Evolutionary conservation across 2,888 invertebrate species (phyloP), one percentile per base, ranked within the genome.

Genomic region (Parnassius apollo): DNA sequence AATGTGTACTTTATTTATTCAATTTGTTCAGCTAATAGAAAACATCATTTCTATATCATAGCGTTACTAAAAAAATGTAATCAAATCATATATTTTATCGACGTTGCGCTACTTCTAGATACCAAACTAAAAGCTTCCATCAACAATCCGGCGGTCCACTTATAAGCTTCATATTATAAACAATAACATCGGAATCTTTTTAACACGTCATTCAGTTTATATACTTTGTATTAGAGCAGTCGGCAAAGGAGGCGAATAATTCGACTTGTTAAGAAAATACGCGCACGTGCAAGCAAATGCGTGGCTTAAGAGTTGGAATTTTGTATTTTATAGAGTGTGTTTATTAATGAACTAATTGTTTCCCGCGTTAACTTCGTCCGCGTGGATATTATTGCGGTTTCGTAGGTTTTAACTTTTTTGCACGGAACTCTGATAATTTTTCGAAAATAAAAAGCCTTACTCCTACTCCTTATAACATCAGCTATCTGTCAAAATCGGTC

Each of bases 151-250:
- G 70, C 73, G 75, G 68, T 75, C 74, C 74, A 78, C 81, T 81
- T 80, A 82, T 79, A 81, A 82, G 83, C 85, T 86, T 80, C 76
- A 71, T 75, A 86, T 76, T 78, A 78, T 87, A 90, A 90, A 90
- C 89, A 90, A 89, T 86, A 90, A 88, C 88, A 88, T 76, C 73
- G 80, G 80, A 86, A 87, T 86, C 87, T 89, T 89, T 90, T 88
- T 85, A 88, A 89, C 85, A 81, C 83, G 79, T 85, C 84, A 81
- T 85, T 81, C 77, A 78, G 71, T 76, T 74, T 75, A 73, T 71
- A 72, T 67, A 70, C 72, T 73, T 73, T 74, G 68, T 69, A 70
- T 59, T 66, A 68, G 66, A 66, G 61, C 62, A 65, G 80, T 76
- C 78, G 76, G 78, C 78, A 75, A 78, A 76, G 78, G 83, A 81